Evolutionary conservation across 2,113 vertebrate species (phyloP).

Genomic region (Malurus melanocephalus): DNA sequence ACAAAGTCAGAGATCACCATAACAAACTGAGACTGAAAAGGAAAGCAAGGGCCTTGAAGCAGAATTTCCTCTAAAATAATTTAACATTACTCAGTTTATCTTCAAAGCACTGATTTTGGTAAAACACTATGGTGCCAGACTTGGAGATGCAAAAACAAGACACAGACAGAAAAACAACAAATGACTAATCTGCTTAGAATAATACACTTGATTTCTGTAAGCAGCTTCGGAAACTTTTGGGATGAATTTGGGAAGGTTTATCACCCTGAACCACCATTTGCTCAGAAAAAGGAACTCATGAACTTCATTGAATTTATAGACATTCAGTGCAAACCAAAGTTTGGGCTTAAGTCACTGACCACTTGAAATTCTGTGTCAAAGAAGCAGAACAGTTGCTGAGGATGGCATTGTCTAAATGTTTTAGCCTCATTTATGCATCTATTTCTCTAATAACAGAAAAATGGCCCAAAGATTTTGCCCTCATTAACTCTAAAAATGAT

Average conservation of each 20-base stretch:
- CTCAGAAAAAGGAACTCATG: not conserved
- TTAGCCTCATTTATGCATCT: not conserved
- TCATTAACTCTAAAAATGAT: not conserved
- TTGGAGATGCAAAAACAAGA: not conserved
- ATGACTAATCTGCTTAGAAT: rapidly evolving
- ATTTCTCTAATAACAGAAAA: not conserved
- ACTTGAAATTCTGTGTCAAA: not conserved
- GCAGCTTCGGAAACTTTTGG: not conserved
- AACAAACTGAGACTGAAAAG: not conserved
- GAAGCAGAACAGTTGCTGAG: not conserved
- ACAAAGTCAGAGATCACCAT: not conserved
- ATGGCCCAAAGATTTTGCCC: not conserved
- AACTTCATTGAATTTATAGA: not conserved
- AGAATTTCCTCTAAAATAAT: not conserved
- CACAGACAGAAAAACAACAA: not conserved
- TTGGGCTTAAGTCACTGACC: not conserved
- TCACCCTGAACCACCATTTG: not conserved
- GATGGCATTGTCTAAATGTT: not conserved
- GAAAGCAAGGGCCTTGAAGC: not conserved
- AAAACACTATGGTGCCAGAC: not conserved
- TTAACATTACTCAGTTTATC: not conserved
- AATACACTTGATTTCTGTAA: not conserved
- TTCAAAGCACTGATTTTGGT: not conserved
- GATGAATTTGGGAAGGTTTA: not conserved
- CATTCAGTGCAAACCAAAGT: not conserved